A percentile compares a stretch with the other conserved stretches of the same genome.
Conservation (phyloP, 2,888 invertebrate species). For the Himalopsyche japonica region DNA sequence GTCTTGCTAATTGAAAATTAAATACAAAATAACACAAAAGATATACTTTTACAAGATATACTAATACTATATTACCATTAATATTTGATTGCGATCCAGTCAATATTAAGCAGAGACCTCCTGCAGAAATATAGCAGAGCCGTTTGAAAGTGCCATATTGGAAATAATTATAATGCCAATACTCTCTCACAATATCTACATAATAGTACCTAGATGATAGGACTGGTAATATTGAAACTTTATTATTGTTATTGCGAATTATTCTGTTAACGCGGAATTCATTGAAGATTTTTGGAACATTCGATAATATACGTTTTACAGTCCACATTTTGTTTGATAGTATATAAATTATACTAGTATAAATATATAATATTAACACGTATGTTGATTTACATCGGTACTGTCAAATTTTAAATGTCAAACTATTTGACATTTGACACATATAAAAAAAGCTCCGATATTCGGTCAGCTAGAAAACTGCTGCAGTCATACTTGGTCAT, state of each 20-base stretch:
- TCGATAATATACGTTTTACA: neutral
- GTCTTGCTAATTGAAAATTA: too few species aligned
- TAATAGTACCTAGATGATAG: neutral
- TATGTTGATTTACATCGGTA: too few species aligned
- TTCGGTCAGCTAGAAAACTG: too few species aligned
- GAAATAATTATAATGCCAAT: neutral
- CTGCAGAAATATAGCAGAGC: neutral
- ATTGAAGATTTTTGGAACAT: neutral
- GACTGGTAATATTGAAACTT: neutral
- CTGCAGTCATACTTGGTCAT: too few species aligned
- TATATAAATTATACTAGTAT: too few species aligned
- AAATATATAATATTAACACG: too few species aligned
- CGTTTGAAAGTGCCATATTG: neutral
- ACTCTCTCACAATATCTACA: neutral
- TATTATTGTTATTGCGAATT: neutral
- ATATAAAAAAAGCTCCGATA: too few species aligned
- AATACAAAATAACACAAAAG: too few species aligned
- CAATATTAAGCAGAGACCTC: neutral
- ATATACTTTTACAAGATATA: neutral
- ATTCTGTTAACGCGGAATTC: neutral
- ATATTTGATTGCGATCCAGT: conserved; percentile 2
- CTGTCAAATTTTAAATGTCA: too few species aligned
- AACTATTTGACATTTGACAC: too few species aligned
- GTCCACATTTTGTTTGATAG: neutral
- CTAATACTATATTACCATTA: neutral